A percentile compares a stretch with the other conserved stretches of the same genome.
phyloP scores from a whole-genome alignment of 1,140 invertebrate genomes.

The Amyelois transitella region DNA sequence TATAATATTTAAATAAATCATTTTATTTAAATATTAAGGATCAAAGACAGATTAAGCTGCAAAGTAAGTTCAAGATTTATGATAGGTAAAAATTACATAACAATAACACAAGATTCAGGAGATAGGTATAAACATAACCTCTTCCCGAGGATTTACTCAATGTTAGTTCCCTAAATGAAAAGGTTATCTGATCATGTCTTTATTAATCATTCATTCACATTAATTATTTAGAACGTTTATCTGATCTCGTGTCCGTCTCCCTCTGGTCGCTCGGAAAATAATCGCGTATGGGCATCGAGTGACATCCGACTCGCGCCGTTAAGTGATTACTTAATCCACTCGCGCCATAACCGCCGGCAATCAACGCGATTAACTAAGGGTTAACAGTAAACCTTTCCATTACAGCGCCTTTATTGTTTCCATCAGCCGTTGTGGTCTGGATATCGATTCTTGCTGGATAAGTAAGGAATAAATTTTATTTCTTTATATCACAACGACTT shows the following conservation, averaged over 20 bases:
- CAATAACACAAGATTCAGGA: no score
- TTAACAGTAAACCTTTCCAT: conserved; percentile 30
- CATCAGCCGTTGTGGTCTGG: conserved; percentile 11
- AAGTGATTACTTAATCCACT: conserved; percentile 57
- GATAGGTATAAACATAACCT: no score
- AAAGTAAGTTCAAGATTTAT: no score
- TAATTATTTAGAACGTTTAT: not conserved
- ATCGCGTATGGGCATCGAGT: not conserved
- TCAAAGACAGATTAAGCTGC: no score
- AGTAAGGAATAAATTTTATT: no score
- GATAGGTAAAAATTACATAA: no score
- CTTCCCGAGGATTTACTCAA: no score
- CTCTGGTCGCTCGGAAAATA: conserved; percentile 3
- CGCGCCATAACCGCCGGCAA: conserved; percentile 38
- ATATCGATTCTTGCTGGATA: not conserved
- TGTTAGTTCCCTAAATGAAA: not conserved
- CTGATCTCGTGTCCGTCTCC: not conserved
- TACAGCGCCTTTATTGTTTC: conserved; percentile 23
- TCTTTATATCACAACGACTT: conserved; percentile 6
- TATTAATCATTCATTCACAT: not conserved
- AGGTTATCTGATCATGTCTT: not conserved
- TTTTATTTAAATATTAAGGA: no score
- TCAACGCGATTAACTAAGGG: conserved; percentile 53
- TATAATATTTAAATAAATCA: no score
- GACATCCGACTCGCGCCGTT: conserved; percentile 13